Evolutionary conservation across 2,888 invertebrate genomes (phyloP).

Genomic region (Polyploca ridens): DNA sequence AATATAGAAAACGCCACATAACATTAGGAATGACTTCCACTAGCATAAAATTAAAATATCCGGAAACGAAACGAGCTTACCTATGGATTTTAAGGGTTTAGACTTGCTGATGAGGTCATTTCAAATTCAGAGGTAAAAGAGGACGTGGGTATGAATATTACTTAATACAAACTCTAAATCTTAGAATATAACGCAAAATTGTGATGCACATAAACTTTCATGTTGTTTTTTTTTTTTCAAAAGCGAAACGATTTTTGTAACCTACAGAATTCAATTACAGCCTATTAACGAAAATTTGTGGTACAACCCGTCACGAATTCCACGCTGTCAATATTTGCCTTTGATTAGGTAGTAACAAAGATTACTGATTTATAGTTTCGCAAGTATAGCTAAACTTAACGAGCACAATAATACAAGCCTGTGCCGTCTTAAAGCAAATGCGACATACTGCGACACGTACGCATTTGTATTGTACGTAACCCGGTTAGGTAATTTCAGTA

Average conservation of each 20-base stretch:
- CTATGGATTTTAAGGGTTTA: slow-evolving; percentile 42
- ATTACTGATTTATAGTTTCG: slow-evolving; percentile 71
- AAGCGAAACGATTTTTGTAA: background rate
- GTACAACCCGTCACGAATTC: background rate
- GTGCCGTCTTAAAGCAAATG: slow-evolving; percentile 28
- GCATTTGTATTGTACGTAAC: slow-evolving; percentile 74
- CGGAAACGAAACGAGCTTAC: slow-evolving; percentile 8
- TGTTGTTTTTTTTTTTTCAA: slow-evolving; percentile 15
- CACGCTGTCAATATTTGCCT: background rate
- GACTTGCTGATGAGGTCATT: slow-evolving; percentile 47
- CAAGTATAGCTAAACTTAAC: slow-evolving; percentile 56
- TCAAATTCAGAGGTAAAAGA: slow-evolving; percentile 40
- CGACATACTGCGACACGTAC: slow-evolving; percentile 65
- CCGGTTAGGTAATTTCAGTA: slow-evolving; percentile 81
- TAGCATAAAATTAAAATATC: slow-evolving; percentile 13
- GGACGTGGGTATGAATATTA: slow-evolving; percentile 24
- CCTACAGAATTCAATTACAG: background rate
- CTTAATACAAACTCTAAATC: slow-evolving; percentile 13
- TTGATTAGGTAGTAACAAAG: slow-evolving; percentile 49
- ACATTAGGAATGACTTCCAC: background rate
- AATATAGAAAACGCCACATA: background rate
- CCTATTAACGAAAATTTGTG: background rate
- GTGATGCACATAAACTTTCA: slow-evolving; percentile 5
- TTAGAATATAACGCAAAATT: background rate
- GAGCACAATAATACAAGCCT: slow-evolving; percentile 58